Conservation (phyloP, 2,113 vertebrate genomes). For the Podarcis raffonei region DNA sequence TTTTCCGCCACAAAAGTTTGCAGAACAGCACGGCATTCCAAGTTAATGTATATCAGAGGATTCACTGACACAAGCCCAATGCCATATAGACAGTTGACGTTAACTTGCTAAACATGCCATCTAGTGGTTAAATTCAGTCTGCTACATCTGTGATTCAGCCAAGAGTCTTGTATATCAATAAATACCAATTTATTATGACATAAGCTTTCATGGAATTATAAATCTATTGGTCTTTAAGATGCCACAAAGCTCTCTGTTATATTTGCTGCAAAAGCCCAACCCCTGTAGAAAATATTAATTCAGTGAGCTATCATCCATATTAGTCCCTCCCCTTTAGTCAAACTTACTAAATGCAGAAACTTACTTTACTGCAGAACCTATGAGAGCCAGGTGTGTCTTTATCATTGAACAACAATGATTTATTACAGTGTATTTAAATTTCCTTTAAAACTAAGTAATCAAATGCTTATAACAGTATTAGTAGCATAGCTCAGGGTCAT, state of each 20-base stretch:
- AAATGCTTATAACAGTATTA: no score
- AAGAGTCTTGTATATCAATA: not conserved
- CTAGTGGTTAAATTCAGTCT: constrained; percentile 52
- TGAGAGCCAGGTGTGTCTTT: not conserved
- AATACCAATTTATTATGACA: no score
- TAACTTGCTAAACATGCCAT: constrained; percentile 42
- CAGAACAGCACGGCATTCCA: not conserved
- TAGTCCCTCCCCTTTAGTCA: not conserved
- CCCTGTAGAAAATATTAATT: no score
- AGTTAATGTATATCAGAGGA: not conserved
- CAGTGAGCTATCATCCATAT: not conserved
- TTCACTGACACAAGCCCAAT: not conserved
- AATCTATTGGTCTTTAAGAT: no score
- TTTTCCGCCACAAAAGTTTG: not conserved
- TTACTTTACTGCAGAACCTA: not conserved
- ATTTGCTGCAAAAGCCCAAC: no score
- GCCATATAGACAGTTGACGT: not conserved
- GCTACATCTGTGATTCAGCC: not conserved
- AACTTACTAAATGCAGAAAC: not conserved
- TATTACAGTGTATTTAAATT: not conserved
- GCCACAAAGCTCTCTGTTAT: no score
- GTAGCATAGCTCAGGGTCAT: no score
- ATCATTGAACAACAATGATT: not conserved
- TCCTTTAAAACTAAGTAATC: no score
- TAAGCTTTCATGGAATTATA: no score